Percentiles rank a stretch among this genome's conserved stretches.
Evolutionary conservation across 2,888 invertebrate species (phyloP).

Genomic region (Eupeodes latifasciatus): DNA sequence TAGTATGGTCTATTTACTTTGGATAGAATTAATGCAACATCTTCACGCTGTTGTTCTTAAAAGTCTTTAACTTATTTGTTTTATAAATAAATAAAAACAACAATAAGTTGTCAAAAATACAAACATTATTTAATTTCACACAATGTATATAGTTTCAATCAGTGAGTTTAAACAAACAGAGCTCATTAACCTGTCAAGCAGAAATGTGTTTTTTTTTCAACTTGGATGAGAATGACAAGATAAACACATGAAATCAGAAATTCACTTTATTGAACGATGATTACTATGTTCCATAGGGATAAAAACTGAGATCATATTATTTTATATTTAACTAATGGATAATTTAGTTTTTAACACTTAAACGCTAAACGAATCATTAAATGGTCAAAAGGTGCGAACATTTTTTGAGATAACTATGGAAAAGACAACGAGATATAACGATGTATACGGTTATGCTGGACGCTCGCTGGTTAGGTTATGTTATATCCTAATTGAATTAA

Average conservation of each 20-base stretch:
- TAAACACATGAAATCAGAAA: constrained; percentile 43
- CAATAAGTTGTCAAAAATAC: too few relatives aligned
- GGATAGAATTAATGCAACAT: neutral
- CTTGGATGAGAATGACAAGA: neutral
- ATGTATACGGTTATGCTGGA: neutral
- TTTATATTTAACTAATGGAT: constrained; percentile 16
- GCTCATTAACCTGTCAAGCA: constrained; percentile 44
- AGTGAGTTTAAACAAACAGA: neutral
- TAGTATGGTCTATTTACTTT: constrained; percentile 34
- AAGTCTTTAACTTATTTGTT: too few relatives aligned
- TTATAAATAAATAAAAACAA: too few relatives aligned
- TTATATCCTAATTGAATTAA: neutral
- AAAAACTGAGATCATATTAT: constrained; percentile 28
- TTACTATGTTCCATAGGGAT: constrained; percentile 24
- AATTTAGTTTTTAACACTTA: constrained; percentile 61
- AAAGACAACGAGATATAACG: neutral
- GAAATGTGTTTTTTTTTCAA: neutral
- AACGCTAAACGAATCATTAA: constrained; percentile 67
- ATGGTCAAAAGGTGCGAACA: constrained; percentile 62
- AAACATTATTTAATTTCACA: too few relatives aligned
- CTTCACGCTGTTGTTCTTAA: neutral
- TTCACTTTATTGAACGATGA: neutral
- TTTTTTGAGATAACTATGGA: constrained; percentile 13
- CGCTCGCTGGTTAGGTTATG: too few relatives aligned
- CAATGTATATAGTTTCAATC: too few relatives aligned